These are phyloP conservation scores for Caenorhabditis sp. DNA, from an alignment of 2,888 invertebrate species.

Conservation along the genomic window DNA sequence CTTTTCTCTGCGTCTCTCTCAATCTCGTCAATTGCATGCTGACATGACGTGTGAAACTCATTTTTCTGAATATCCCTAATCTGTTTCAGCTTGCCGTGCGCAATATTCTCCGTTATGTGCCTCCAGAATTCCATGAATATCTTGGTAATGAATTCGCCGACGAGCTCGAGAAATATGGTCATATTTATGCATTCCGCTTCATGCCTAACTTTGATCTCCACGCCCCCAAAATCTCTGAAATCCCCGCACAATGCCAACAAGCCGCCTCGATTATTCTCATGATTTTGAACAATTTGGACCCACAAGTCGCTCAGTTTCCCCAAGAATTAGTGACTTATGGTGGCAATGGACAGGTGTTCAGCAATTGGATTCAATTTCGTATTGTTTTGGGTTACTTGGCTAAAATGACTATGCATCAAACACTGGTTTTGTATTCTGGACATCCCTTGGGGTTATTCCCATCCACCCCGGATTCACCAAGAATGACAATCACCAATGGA, in stretches of 20 bases:
- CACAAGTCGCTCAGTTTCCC: conserved; percentile 76
- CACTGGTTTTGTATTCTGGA: conserved; percentile 77
- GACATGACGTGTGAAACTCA: no score
- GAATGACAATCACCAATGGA: conserved; percentile 77
- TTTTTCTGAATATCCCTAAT: neutral
- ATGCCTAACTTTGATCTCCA: conserved; percentile 62
- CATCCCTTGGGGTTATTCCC: conserved; percentile 78
- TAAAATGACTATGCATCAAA: conserved; percentile 75
- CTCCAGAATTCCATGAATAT: conserved; percentile 72
- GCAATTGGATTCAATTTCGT: conserved; percentile 78
- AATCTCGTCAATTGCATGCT: no score
- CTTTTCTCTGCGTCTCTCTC: no score
- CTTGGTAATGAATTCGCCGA: conserved; percentile 74
- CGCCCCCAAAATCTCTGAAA: conserved; percentile 57
- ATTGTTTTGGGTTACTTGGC: conserved; percentile 76
- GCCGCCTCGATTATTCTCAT: conserved; percentile 77
- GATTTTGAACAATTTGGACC: conserved; percentile 78
- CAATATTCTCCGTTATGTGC: conserved; percentile 77
- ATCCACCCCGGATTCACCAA: conserved; percentile 72
- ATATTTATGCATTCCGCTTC: conserved; percentile 78
- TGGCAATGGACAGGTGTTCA: conserved; percentile 78
- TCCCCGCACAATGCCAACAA: conserved; percentile 58
- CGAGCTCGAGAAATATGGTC: conserved; percentile 76
- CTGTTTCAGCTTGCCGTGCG: conserved; percentile 74
- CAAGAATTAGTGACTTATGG: conserved; percentile 78